Percentiles rank a stretch among this genome's conserved stretches.
phyloP scores from a whole-genome alignment of 2,888 invertebrate genomes.

The Eristalis tenax region DNA sequence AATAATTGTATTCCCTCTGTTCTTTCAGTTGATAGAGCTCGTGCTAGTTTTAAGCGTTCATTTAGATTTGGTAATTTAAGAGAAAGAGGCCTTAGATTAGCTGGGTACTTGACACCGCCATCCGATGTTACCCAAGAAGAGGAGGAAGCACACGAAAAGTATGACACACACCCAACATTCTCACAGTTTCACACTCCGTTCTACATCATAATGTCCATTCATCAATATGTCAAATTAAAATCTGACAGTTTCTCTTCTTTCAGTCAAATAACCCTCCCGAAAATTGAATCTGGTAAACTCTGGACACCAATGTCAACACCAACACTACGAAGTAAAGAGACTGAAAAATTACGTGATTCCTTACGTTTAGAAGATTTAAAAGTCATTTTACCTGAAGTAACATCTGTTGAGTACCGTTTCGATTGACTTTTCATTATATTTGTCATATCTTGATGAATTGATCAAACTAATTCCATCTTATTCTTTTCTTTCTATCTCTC shows the following conservation, averaged over 20 bases:
- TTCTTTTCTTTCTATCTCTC: constrained; percentile 21
- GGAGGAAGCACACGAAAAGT: constrained; percentile 83
- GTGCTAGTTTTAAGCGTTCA: constrained; percentile 85
- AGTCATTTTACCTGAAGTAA: constrained; percentile 75
- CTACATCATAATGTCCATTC: constrained; percentile 15
- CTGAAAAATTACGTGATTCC: constrained; percentile 76
- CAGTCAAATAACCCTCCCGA: constrained; percentile 74
- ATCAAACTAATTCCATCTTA: constrained; percentile 57
- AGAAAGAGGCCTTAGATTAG: constrained; percentile 83
- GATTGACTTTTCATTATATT: constrained; percentile 27
- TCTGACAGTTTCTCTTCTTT: constrained; percentile 29
- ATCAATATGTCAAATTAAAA: neutral
- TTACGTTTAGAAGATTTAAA: constrained; percentile 76
- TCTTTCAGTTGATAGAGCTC: constrained; percentile 85
- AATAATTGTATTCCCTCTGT: constrained; percentile 18
- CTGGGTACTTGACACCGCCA: constrained; percentile 84
- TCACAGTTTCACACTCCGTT: neutral
- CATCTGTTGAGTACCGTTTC: constrained; percentile 71
- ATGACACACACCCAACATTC: neutral
- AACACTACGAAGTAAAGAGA: constrained; percentile 75
- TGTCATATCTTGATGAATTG: constrained; percentile 43
- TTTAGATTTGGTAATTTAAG: constrained; percentile 82
- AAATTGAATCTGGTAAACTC: constrained; percentile 75
- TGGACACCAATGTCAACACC: constrained; percentile 76
- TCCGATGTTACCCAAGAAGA: constrained; percentile 85